Conservation (phyloP, 2,888 invertebrate genomes). For the Torymus aiolomorphi region DNA sequence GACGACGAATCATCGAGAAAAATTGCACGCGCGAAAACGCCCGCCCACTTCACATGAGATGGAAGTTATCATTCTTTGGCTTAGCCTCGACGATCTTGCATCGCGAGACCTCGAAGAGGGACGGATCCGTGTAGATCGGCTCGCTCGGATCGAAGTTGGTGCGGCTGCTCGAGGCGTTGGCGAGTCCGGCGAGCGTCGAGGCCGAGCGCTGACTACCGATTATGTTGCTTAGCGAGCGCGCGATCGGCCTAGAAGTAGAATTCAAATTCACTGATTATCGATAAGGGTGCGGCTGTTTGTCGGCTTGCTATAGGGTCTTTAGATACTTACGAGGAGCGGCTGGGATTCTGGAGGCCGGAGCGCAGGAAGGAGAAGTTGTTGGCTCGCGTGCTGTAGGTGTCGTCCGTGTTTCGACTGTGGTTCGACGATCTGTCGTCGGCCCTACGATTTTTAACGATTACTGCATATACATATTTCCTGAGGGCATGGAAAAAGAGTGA, state of each 20-base stretch:
- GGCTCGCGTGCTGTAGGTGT: conserved; percentile 67
- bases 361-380: conserved; percentile 75
- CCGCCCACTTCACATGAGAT: conserved; percentile 66
- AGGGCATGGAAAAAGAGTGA: no score
- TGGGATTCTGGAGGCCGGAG: conserved; percentile 73
- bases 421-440: conserved; percentile 69
- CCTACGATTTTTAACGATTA: conserved; percentile 77
- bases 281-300: conserved; percentile 7
- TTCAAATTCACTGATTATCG: conserved; percentile 53
- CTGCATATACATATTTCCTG: conserved; percentile 84
- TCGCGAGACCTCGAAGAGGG: conserved; percentile 83
- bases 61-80: conserved; percentile 72
- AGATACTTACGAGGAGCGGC: conserved; percentile 69
- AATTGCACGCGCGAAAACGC: neutral
- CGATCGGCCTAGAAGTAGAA: conserved; percentile 65
- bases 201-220: conserved; percentile 68
- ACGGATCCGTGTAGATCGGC: conserved; percentile 94
- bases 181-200: conserved; percentile 76
- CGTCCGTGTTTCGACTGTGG: conserved; percentile 71
- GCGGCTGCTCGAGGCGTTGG: conserved; percentile 74
- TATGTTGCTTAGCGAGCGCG: conserved; percentile 70
- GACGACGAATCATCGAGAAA: no score
- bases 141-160: conserved; percentile 88
- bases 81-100: conserved; percentile 75
- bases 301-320: neutral